phyloP scores from a whole-genome alignment of 2,113 vertebrate species.

The Dunckerocampus dactyliophorus region DNA sequence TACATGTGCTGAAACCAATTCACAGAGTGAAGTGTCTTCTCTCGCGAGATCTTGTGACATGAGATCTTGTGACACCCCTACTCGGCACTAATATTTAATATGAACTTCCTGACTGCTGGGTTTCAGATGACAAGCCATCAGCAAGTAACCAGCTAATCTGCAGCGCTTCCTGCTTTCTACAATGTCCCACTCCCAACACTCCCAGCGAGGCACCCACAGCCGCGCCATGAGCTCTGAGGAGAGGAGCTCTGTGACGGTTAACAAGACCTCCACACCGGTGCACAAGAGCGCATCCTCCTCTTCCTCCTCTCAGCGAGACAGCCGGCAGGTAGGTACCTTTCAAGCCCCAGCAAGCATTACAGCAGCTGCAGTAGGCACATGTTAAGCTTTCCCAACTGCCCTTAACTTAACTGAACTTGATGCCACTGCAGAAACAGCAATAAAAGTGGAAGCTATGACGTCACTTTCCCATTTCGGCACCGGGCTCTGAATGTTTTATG shows the following conservation, averaged over 20 bases:
- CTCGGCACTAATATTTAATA: not conserved
- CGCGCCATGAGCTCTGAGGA: slow-evolving; percentile 91
- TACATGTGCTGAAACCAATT: too few species aligned
- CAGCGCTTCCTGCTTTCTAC: slow-evolving; percentile 42
- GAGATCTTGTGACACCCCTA: not conserved
- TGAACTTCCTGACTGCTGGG: slow-evolving; percentile 25
- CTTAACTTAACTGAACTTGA: slow-evolving; percentile 31
- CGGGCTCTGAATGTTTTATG: slow-evolving; percentile 62
- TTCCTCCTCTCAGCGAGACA: slow-evolving; percentile 88
- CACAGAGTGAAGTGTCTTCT: too few species aligned
- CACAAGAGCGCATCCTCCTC: slow-evolving; percentile 94
- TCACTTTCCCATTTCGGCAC: slow-evolving; percentile 59
- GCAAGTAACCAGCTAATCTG: slow-evolving; percentile 38
- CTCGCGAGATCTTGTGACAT: too few species aligned
- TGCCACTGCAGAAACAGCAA: slow-evolving; percentile 59
- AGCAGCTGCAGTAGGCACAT: not conserved
- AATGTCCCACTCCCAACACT: slow-evolving; percentile 43
- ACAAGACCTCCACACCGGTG: slow-evolving; percentile 86
- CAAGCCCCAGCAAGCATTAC: not conserved
- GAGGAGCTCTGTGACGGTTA: slow-evolving; percentile 79
- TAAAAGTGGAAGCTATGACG: slow-evolving; percentile 62
- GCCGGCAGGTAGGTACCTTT: slow-evolving; percentile 84
- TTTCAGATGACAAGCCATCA: slow-evolving; percentile 51
- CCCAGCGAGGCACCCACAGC: slow-evolving; percentile 60
- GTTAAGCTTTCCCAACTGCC: slow-evolving; percentile 2